A percentile compares a stretch with the other conserved stretches of the same genome.
Evolutionary conservation across 1,140 invertebrate species (phyloP).

Genomic region (Pinna nobilis): DNA sequence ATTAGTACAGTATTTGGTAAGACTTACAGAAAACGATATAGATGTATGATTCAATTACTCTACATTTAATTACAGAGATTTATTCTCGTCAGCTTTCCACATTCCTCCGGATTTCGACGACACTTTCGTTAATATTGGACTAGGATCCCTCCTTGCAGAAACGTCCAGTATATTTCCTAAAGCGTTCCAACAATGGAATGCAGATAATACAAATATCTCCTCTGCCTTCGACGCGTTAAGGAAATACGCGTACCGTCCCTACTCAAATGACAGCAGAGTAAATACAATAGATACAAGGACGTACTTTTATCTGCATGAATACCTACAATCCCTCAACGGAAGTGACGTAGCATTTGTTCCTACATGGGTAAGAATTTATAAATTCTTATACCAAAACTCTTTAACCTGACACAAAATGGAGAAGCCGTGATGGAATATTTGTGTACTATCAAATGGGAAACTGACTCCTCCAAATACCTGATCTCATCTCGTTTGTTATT

Average conservation of each 20-base stretch:
- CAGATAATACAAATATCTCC: constrained; percentile 47
- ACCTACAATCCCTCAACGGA: constrained; percentile 42
- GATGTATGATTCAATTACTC: neutral
- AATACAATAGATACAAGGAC: constrained; percentile 67
- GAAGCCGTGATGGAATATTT: neutral
- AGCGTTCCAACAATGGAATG: constrained; percentile 34
- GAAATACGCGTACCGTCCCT: constrained; percentile 65
- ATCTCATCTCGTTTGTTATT: too few species aligned
- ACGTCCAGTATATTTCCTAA: constrained; percentile 21
- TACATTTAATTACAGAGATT: constrained; percentile 30
- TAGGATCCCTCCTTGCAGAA: constrained; percentile 52
- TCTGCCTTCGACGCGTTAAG: constrained; percentile 54
- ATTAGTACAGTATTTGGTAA: neutral
- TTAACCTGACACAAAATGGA: neutral
- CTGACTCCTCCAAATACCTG: too few species aligned
- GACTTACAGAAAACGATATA: neutral
- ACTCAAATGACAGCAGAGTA: constrained; percentile 50
- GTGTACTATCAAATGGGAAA: neutral
- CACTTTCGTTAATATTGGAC: constrained; percentile 68
- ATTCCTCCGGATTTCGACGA: constrained; percentile 72
- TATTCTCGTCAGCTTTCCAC: constrained; percentile 53
- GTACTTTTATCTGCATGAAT: constrained; percentile 61
- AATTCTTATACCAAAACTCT: neutral
- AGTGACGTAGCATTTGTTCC: constrained; percentile 60
- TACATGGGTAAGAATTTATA: constrained; percentile 62